phyloP scores from a whole-genome alignment of 2,113 vertebrate genomes.

The Haliaeetus leucogaster region DNA sequence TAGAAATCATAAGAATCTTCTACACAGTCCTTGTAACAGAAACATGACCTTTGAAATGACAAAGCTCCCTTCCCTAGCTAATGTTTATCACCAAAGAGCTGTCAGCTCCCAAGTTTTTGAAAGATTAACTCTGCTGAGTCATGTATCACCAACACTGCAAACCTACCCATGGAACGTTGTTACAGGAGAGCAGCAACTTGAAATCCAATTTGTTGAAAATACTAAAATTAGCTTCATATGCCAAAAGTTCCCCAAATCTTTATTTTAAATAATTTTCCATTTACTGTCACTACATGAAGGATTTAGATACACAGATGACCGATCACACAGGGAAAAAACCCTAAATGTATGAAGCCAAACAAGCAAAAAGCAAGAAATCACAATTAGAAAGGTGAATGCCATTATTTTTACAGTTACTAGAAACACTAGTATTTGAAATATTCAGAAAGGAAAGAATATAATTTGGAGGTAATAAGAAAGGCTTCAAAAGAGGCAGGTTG shows the following conservation, averaged over 20 bases:
- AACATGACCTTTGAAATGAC: conserved; percentile 18
- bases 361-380: neutral
- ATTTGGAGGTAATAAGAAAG: neutral
- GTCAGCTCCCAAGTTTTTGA: neutral
- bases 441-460: neutral
- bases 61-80: neutral
- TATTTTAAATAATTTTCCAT: neutral
- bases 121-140: conserved; percentile 6
- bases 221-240: neutral
- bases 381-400: neutral
- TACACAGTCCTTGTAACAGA: neutral
- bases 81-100: neutral
- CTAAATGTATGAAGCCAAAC: neutral
- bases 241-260: neutral
- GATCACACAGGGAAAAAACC: neutral
- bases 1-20: neutral
- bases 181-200: neutral
- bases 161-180: neutral
- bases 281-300: neutral
- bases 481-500: neutral
- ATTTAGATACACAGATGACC: accelerated
- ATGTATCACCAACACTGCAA: neutral
- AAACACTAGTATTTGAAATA: neutral
- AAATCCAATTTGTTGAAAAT: neutral
- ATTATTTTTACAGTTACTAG: neutral